Conservation (phyloP, 2,888 invertebrate species). For the Tigriopus californicus region DNA sequence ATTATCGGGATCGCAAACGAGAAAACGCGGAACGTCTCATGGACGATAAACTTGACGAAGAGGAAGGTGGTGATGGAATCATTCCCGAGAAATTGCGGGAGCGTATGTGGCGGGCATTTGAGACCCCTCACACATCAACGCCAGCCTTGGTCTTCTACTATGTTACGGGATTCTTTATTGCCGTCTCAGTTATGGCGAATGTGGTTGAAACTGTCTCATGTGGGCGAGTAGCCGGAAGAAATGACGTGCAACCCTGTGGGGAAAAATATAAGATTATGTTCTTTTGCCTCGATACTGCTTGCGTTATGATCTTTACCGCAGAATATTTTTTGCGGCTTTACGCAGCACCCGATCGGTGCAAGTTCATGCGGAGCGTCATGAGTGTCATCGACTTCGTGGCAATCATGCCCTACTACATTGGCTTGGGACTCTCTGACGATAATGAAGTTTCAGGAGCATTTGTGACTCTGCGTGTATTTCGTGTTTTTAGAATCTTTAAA, state of each 20-base stretch:
- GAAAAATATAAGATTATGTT: slow-evolving; percentile 94
- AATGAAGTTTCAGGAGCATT: slow-evolving; percentile 63
- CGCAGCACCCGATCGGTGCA: slow-evolving; percentile 94
- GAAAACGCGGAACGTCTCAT: slow-evolving; percentile 95
- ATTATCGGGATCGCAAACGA: slow-evolving; percentile 92
- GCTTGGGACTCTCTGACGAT: slow-evolving; percentile 75
- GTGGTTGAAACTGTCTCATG: slow-evolving; percentile 94
- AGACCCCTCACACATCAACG: slow-evolving; percentile 96
- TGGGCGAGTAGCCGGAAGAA: slow-evolving; percentile 47
- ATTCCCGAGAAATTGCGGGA: slow-evolving; percentile 62
- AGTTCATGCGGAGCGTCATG: slow-evolving; percentile 96
- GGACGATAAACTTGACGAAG: slow-evolving; percentile 88
- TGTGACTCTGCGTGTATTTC: slow-evolving; percentile 92
- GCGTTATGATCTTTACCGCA: slow-evolving; percentile 99
- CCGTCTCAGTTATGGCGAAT: slow-evolving; percentile 97
- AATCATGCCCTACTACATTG: slow-evolving; percentile 96
- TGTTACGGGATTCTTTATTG: slow-evolving; percentile 98
- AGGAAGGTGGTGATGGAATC: slow-evolving; percentile 52
- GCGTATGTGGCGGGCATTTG: slow-evolving; percentile 99
- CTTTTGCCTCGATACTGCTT: slow-evolving; percentile 98
- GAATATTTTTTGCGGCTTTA: slow-evolving; percentile 40
- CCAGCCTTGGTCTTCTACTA: slow-evolving; percentile 99
- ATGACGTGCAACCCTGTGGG: slow-evolving; percentile 60
- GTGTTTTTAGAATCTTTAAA: slow-evolving; percentile 99
- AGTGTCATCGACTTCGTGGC: slow-evolving; percentile 98